Evolutionary conservation across 2,113 vertebrate genomes (phyloP).

Genomic region (Xiphophorus couchianus): DNA sequence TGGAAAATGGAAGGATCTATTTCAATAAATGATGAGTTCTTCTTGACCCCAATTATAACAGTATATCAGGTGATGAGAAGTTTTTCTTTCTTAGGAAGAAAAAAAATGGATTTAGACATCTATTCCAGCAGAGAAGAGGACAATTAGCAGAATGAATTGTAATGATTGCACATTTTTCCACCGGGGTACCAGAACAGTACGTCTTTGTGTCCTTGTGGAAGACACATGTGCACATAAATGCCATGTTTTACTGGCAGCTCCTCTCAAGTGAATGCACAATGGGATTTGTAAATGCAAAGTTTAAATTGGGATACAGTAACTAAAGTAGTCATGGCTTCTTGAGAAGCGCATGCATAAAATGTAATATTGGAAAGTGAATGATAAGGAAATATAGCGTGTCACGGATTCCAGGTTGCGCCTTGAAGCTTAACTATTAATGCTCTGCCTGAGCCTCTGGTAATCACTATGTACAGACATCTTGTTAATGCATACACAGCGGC

Average conservation of each 20-base stretch:
- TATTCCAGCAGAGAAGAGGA: conserved; percentile 10
- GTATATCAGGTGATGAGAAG: conserved; percentile 46
- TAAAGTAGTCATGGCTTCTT: background rate
- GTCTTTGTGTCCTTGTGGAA: conserved; percentile 25
- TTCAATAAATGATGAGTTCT: conserved; percentile 64
- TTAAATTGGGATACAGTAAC: background rate
- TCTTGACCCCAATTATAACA: conserved; percentile 73
- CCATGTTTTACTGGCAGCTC: background rate
- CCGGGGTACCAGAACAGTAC: background rate
- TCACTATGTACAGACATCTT: background rate
- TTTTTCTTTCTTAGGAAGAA: conserved; percentile 26
- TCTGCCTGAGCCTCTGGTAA: background rate
- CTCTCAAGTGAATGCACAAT: conserved; percentile 12
- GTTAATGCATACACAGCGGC: background rate
- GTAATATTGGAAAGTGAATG: background rate
- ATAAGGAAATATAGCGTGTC: background rate
- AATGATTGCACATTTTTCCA: conserved; percentile 11
- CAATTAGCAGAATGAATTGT: conserved; percentile 28
- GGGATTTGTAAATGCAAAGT: background rate
- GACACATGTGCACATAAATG: conserved; percentile 3
- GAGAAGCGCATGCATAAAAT: background rate
- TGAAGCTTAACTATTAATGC: background rate
- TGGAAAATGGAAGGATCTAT: conserved; percentile 33
- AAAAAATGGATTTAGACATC: conserved; percentile 14
- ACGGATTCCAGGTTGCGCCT: background rate